Evolutionary conservation across 1,140 invertebrate genomes (phyloP).

Genomic region (Oedothorax gibbosus): DNA sequence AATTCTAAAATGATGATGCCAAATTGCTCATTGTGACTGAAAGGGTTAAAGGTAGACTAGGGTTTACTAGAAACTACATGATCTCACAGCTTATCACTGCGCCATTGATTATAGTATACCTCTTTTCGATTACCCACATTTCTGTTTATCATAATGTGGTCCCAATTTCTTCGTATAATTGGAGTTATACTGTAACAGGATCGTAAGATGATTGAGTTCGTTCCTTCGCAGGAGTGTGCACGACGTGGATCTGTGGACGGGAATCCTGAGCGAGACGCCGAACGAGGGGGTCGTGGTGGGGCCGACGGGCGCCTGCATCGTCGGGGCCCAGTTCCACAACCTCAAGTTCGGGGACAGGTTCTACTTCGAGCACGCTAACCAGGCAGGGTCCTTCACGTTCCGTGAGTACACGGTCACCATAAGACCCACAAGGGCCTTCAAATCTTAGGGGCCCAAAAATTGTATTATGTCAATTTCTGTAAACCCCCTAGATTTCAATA

Average conservation of each 20-base stretch:
- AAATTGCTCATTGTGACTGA: too few species aligned
- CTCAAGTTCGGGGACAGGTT: conserved; percentile 67
- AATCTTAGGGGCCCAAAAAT: background rate
- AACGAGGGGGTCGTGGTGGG: conserved; percentile 66
- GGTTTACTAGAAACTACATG: too few species aligned
- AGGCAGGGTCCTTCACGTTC: conserved; percentile 70
- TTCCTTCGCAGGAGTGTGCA: conserved; percentile 64
- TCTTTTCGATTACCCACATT: too few species aligned
- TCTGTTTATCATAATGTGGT: too few species aligned
- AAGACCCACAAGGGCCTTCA: too few species aligned
- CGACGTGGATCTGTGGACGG: conserved; percentile 71
- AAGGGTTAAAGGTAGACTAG: too few species aligned
- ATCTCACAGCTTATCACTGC: too few species aligned
- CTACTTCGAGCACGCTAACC: conserved; percentile 71
- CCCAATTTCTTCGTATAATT: too few species aligned
- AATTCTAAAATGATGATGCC: too few species aligned
- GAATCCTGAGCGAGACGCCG: conserved; percentile 69
- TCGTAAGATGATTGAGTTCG: background rate
- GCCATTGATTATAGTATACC: too few species aligned
- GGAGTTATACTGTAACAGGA: too few species aligned
- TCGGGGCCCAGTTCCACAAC: conserved; percentile 66
- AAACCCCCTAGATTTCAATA: background rate
- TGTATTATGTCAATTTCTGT: background rate
- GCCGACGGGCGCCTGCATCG: conserved; percentile 65
- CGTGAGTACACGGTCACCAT: background rate